Base-by-base conservation (phyloP, 2,888 invertebrate genomes). In the Lasioglossum vierecki region DNA sequence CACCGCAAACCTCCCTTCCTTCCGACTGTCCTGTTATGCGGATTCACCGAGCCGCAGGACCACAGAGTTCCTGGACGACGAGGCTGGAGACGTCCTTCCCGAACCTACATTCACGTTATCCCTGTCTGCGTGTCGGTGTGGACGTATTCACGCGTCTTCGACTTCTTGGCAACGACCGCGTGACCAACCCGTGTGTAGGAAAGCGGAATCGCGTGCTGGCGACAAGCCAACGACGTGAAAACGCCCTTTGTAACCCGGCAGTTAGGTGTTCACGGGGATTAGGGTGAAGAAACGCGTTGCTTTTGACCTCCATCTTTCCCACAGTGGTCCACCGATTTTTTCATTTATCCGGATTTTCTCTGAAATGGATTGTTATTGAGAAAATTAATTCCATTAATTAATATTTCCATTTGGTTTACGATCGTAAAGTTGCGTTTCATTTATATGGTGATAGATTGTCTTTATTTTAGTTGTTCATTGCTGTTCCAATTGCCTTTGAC, bases 1-100 rank as follows among this genome's bases (percentile, higher is more conserved):
- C 63, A 63, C 79, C 76, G 74, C 78, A 49, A 76, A 9, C 83
- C 83, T 78, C 80, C 81, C 77, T 85, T 85, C 79, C 85, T 80
- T 86, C 81, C 77, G 30, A 68, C 60, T 60, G 76, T 53, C 76
- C 73, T 22, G 72, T 80, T 80, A 68, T 83, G 75, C 71, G 79
- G 53, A 73, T 30, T 63, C 76, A 22, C 46, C 41, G 41, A 63
- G 8, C 39, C 70, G 13, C 41, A 13, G 44, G 39, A 57, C 22
- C 68, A 41, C 39, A 26, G 8, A 18, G 53, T 53, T 53, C 53
- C 53, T n/a, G 53, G 1, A n/a, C 53, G 53, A n/a, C 9, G 22
- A 53, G 30, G 57, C 22, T 15, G 63, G 63, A 63, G 63, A 63
- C 26, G 15, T 63, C 63, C 30, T 6, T 9, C 53, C 22, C 3